Evolutionary conservation across 2,888 invertebrate species (phyloP).

Genomic region (Pandemis corylana): DNA sequence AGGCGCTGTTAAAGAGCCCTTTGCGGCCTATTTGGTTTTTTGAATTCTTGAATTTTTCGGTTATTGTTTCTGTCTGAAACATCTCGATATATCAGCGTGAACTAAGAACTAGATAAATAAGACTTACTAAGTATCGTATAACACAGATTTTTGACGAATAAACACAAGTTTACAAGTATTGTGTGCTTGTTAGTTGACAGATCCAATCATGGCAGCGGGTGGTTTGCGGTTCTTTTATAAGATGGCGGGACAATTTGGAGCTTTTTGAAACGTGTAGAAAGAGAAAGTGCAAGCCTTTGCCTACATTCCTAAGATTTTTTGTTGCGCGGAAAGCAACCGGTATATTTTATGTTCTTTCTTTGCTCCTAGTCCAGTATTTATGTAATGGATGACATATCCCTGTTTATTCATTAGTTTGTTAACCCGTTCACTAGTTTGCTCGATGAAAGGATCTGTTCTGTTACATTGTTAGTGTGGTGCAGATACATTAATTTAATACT

Average conservation of each 20-base stretch:
- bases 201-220: conserved; percentile 7
- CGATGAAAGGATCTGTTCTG: conserved; percentile 23
- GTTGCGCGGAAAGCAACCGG: no score
- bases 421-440: not conserved
- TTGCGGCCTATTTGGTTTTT: no score
- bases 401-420: no score
- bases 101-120: conserved; percentile 56
- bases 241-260: no score
- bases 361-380: no score
- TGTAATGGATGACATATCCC: no score
- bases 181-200: conserved; percentile 47
- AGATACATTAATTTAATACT: conserved; percentile 14
- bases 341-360: no score
- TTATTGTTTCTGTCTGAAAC: conserved; percentile 9
- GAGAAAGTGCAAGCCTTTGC: no score
- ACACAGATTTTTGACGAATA: conserved; percentile 79
- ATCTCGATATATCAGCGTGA: conserved; percentile 23
- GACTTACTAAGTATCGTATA: conserved; percentile 62
- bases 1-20: no score
- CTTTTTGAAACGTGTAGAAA: no score
- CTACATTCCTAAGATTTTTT: no score
- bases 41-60: not conserved
- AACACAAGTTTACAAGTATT: conserved; percentile 55
- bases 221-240: no score
- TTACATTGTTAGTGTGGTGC: conserved; percentile 31